Evolutionary conservation across 2,113 vertebrate species (phyloP), one percentile per base, ranked within the genome.

Genomic region (Pseudopodoces humilis): DNA sequence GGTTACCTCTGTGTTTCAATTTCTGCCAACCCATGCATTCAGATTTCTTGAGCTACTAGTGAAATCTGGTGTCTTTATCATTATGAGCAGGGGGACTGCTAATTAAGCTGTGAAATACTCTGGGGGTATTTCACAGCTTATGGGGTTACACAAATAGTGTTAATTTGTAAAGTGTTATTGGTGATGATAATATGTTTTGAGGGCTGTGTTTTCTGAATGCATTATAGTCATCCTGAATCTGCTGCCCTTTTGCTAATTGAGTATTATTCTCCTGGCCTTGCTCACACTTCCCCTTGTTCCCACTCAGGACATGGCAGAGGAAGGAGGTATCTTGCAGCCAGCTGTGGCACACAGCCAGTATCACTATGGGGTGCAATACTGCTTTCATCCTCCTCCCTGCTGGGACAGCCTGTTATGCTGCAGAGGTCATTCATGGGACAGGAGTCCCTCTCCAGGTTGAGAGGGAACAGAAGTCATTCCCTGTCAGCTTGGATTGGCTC

Each of bases 331-430:
- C 69, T 58, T 19, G 6, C 58, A 82, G 90, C 72, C 87, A 71
- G 65, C 81, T 28, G 77, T 75, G 93, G 93, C 47, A 2, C 22
- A 5, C 44, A 60, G 84, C 84, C 92, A 72, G 63, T 1, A 0
- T 55, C 15, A 0, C 68, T 24, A 0, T 5, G 62, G 71, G 92
- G 55, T 52, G 79, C 63, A 18, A 0, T 22, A 1, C 15, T 69
- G 37, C 92, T 93, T 80, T 93, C 90, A 72, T 92, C 55, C 75
- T 72, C 5, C n/a, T 88, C 75, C 67, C 94, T 76, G 62, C 70
- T 31, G 90, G 37, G 60, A 20, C 88, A 60, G 83, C 76, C 70
- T 60, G 85, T 78, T 58, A 2, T 10, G 62, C 70, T 93, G 88
- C 71, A 67, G 90, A n/a, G 95, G 92, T 96, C 88, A 80, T 37